These are phyloP conservation scores for Ophraella communa DNA, from an alignment of 2,888 invertebrate species.

Conservation along the genomic window DNA sequence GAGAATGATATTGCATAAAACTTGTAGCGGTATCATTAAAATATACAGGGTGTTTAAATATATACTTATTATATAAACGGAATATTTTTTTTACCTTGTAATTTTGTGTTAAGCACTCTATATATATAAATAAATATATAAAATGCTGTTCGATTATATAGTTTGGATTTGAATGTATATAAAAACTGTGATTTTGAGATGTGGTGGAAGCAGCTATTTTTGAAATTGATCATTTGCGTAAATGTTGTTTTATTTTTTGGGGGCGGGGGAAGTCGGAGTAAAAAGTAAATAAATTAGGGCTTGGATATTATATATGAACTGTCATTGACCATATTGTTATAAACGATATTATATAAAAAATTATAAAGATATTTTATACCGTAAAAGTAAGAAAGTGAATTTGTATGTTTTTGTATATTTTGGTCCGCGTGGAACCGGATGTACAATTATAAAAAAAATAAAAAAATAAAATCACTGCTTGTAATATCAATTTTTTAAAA, in stretches of 20 bases:
- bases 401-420: conserved; percentile 4
- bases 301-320: conserved; percentile 26
- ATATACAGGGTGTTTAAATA: conserved; percentile 1
- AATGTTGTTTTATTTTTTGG: background rate
- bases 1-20: background rate
- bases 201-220: conserved; percentile 30
- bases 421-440: too few relatives aligned
- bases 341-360: conserved; percentile 32
- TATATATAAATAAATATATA: background rate
- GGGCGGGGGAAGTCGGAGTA: too few relatives aligned
- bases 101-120: background rate
- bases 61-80: background rate
- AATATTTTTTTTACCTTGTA: background rate
- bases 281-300: conserved; percentile 14
- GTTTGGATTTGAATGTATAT: conserved; percentile 26
- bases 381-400: conserved; percentile 16
- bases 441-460: too few relatives aligned
- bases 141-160: too few relatives aligned
- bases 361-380: conserved; percentile 35
- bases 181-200: conserved; percentile 38
- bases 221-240: conserved; percentile 15
- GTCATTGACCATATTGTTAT: conserved; percentile 39
- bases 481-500: conserved; percentile 35
- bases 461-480: too few relatives aligned
- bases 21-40: background rate